Evolutionary conservation across 2,113 vertebrate species (phyloP).

Genomic region (Poeciliopsis occidentalis): DNA sequence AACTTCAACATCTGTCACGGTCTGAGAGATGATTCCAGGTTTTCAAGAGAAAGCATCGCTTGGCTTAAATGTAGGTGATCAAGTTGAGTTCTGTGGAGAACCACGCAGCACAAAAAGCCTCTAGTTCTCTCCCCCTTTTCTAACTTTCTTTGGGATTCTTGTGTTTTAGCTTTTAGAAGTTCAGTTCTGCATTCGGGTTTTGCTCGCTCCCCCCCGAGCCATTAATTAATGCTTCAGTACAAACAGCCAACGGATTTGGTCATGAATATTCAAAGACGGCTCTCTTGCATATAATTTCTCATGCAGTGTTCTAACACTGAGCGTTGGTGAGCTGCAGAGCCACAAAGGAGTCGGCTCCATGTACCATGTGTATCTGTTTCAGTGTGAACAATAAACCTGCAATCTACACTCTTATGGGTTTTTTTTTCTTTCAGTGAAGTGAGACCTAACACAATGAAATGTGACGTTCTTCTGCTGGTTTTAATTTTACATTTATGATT

Average conservation of each 20-base stretch:
- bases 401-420: background rate
- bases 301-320: conserved; percentile 66
- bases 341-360: conserved; percentile 20
- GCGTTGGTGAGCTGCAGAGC: conserved; percentile 41
- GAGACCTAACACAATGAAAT: conserved; percentile 18
- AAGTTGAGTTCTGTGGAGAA: conserved; percentile 11
- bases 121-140: no score
- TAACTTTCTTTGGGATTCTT: conserved; percentile 15
- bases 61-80: conserved; percentile 8
- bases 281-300: conserved; percentile 85
- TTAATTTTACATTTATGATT: background rate
- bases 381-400: conserved; percentile 19
- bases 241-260: conserved; percentile 96
- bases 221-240: conserved; percentile 98
- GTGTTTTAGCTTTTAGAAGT: conserved; percentile 21
- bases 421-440: conserved; percentile 8
- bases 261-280: conserved; percentile 99
- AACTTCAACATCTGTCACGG: background rate
- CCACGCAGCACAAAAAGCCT: no score
- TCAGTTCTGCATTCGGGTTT: conserved; percentile 79
- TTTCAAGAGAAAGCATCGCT: background rate
- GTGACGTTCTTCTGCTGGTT: conserved; percentile 4
- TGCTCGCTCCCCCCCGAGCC: conserved; percentile 89
- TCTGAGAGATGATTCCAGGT: conserved; percentile 7
- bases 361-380: conserved; percentile 23